Percentiles rank a stretch among this genome's conserved stretches.
Conservation (phyloP, 2,888 invertebrate species). For the Tanytarsus gracilentus region DNA sequence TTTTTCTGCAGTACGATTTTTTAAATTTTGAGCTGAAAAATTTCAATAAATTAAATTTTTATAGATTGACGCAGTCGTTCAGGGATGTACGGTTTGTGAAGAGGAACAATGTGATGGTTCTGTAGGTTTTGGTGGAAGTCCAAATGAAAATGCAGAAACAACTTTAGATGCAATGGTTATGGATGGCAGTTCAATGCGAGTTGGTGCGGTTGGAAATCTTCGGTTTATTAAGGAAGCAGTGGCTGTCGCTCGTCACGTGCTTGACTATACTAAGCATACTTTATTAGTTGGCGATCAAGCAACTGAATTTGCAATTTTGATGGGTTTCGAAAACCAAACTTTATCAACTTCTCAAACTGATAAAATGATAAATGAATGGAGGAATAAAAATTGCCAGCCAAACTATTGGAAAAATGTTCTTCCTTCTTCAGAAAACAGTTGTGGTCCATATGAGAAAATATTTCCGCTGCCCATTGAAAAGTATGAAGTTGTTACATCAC, state of each 20-base stretch:
- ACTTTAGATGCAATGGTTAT: constrained; percentile 95
- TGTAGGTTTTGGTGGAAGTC: constrained; percentile 94
- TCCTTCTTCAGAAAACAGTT: constrained; percentile 67
- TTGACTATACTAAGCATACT: constrained; percentile 84
- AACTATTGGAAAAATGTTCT: constrained; percentile 92
- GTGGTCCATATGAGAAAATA: constrained; percentile 71
- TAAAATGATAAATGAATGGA: constrained; percentile 69
- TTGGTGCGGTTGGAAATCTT: constrained; percentile 82
- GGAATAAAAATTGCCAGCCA: constrained; percentile 74
- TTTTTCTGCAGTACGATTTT: too few species aligned
- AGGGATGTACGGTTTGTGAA: constrained; percentile 80
- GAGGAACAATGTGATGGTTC: constrained; percentile 79
- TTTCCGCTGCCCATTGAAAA: constrained; percentile 35
- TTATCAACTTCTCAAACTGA: constrained; percentile 63
- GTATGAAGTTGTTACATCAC: constrained; percentile 30
- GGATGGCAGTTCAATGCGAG: constrained; percentile 80
- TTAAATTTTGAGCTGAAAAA: too few species aligned
- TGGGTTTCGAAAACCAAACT: constrained; percentile 77
- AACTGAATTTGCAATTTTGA: constrained; percentile 74
- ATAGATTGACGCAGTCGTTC: constrained; percentile 77
- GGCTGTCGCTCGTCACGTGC: constrained; percentile 81
- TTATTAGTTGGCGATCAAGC: constrained; percentile 83
- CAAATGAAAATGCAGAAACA: constrained; percentile 93
- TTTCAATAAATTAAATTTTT: too few species aligned
- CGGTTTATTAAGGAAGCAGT: constrained; percentile 76